phyloP scores from a whole-genome alignment of 2,797 vertebrate species.

The Schizopygopsis malacanthus region DNA sequence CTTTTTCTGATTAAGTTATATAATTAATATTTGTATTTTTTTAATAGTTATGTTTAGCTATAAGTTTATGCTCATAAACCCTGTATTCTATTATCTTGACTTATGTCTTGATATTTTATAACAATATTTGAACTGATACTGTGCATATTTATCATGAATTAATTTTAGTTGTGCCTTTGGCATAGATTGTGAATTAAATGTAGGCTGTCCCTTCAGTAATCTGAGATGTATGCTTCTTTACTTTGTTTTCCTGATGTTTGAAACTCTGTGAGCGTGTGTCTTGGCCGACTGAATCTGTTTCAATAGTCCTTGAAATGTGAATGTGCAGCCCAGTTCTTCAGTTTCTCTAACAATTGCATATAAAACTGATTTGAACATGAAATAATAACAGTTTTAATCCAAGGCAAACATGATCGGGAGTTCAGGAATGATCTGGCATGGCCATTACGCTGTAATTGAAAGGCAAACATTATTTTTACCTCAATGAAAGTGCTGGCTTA shows the following conservation, averaged over 20 bases:
- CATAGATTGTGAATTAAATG: neutral
- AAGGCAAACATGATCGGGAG: constrained; percentile 64
- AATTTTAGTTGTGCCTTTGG: neutral
- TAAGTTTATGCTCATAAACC: neutral
- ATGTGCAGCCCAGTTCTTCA: neutral
- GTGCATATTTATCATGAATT: neutral
- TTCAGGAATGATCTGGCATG: constrained; percentile 66
- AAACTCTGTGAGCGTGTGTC: neutral
- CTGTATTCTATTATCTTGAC: neutral
- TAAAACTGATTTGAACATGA: constrained; percentile 27
- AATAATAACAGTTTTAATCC: constrained; percentile 46
- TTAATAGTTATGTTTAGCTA: neutral
- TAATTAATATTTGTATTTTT: neutral
- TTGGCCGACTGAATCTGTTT: constrained; percentile 14
- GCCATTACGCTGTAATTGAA: constrained; percentile 70
- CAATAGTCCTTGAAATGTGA: constrained; percentile 2
- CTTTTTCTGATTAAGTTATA: no score
- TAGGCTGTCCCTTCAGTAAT: neutral
- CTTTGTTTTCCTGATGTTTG: constrained; percentile 2
- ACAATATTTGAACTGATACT: neutral
- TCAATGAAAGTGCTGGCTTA: constrained; percentile 73
- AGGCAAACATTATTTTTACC: constrained; percentile 74
- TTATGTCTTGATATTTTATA: neutral
- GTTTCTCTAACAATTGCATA: constrained; percentile 26
- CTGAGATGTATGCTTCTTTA: neutral